Evolutionary conservation across 2,113 vertebrate species (phyloP), one percentile per base, ranked within the genome.

Genomic region (Lethenteron camtschaticum): DNA sequence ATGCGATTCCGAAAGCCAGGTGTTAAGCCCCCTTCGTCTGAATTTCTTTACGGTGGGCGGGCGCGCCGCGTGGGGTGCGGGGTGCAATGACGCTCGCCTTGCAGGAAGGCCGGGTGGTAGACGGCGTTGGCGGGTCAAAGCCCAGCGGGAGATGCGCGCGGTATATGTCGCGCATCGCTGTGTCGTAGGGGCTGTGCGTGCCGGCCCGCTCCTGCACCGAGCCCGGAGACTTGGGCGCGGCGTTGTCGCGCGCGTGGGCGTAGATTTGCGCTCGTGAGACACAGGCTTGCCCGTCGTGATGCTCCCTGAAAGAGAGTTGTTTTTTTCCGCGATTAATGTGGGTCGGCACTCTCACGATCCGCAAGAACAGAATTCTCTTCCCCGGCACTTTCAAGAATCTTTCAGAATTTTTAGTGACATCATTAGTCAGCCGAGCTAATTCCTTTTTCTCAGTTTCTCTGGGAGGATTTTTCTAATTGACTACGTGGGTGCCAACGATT

Each of bases 101-200:
- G 41, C 41, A 41, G 41, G 41, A 41, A 41, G 41, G 41, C 41
- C 41, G 41, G 41, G 41, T 41, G 82, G 77, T 94, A 90, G 76
- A 90, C 94, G 56, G 86, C 83, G 75, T 96, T 78, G 58, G 85
- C 73, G 13, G 88, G 76, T 99, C 94, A 68, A 97, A 80, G 70
- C 90, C 87, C 9, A 86, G 81, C 20, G 86, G 83, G 68, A 96
- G 82, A 72, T 95, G 92, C 74, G 82, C 78, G 66, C 89, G 79
- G 70, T 89, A 96, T 57, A 90, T 86, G 73, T 96, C 90, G 24
- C 91, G 81, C 68, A 89, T 87, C 75, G 95, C 90, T 41, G 88
- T 83, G 71, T 99, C 94, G 12, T 89, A 99, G 56, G 94, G 87
- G 74, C 88, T 90, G 76, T 94, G 94, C 73, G 88, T 80, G 57